Conservation (phyloP, 1,140 invertebrate species). For the Sycobia sp. region DNA sequence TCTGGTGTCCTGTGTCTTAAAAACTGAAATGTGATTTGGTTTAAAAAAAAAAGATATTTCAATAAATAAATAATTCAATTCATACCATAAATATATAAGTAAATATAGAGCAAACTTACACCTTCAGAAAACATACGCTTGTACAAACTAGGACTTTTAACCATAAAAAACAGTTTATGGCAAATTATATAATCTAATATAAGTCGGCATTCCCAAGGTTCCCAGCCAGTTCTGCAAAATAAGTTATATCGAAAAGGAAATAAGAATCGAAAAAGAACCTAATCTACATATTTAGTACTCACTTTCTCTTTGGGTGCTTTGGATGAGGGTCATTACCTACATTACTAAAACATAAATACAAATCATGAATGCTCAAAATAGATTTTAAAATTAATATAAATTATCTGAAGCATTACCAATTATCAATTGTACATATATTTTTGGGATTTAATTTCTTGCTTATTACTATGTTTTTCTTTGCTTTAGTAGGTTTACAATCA, state of each 20-base stretch:
- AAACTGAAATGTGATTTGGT: conserved; percentile 8
- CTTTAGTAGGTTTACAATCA: too few species aligned
- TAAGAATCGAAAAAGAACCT: too few species aligned
- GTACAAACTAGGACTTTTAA: conserved; percentile 24
- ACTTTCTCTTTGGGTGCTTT: conserved; percentile 3
- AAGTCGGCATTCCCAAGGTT: conserved; percentile 21
- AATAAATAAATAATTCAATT: too few species aligned
- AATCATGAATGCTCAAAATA: neutral
- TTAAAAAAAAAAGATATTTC: too few species aligned
- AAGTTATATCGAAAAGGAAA: neutral
- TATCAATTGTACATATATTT: neutral
- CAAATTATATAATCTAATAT: conserved; percentile 29
- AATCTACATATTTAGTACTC: neutral
- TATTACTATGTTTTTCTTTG: too few species aligned
- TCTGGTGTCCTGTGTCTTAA: conserved; percentile 24
- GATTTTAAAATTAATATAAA: too few species aligned
- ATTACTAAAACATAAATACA: neutral
- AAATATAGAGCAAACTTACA: conserved; percentile 14
- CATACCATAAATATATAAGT: too few species aligned
- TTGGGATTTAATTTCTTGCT: neutral
- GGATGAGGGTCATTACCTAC: neutral
- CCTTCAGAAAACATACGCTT: conserved; percentile 26
- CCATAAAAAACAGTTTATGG: conserved; percentile 8
- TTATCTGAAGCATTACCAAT: conserved; percentile 1
- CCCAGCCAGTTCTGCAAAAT: conserved; percentile 16